Percentiles rank a stretch among this genome's conserved stretches.
phyloP scores from a whole-genome alignment of 2,113 vertebrate species.

The Solea senegalensis region DNA sequence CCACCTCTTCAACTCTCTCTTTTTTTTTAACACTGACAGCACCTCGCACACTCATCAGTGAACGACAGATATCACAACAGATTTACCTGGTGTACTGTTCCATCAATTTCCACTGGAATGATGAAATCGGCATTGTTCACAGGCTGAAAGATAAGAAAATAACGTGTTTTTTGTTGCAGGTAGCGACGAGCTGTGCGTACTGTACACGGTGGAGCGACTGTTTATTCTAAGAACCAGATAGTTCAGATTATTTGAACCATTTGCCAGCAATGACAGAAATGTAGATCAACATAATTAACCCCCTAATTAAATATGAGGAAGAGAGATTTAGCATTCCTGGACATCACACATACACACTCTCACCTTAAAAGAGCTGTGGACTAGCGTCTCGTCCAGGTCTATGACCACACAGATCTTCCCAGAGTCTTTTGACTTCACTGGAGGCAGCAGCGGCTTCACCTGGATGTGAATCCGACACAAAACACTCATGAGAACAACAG shows the following conservation, averaged over 20 bases:
- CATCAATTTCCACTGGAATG: conserved; percentile 95
- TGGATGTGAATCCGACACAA: conserved; percentile 62
- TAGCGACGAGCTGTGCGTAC: conserved; percentile 25
- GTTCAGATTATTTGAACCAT: conserved; percentile 31
- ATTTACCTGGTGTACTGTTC: conserved; percentile 90
- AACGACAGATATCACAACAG: background rate
- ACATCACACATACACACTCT: background rate
- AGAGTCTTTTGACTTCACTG: conserved; percentile 82
- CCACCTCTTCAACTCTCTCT: background rate
- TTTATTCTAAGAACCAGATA: conserved; percentile 39
- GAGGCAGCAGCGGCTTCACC: conserved; percentile 82
- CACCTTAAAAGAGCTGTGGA: conserved; percentile 87
- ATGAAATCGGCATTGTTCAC: conserved; percentile 96
- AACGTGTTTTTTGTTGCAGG: background rate
- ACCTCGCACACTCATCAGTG: background rate
- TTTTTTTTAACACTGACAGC: conserved; percentile 9
- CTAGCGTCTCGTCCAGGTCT: conserved; percentile 85
- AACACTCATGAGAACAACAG: too few relatives aligned
- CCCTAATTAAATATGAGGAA: background rate
- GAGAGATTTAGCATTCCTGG: background rate
- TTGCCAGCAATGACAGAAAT: conserved; percentile 27
- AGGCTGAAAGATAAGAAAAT: conserved; percentile 76
- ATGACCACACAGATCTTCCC: conserved; percentile 86
- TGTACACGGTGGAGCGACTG: background rate
- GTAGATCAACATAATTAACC: conserved; percentile 21